Base-by-base conservation (phyloP, 2,888 invertebrate genomes). In the Eumacrocentrus americanus region DNA sequence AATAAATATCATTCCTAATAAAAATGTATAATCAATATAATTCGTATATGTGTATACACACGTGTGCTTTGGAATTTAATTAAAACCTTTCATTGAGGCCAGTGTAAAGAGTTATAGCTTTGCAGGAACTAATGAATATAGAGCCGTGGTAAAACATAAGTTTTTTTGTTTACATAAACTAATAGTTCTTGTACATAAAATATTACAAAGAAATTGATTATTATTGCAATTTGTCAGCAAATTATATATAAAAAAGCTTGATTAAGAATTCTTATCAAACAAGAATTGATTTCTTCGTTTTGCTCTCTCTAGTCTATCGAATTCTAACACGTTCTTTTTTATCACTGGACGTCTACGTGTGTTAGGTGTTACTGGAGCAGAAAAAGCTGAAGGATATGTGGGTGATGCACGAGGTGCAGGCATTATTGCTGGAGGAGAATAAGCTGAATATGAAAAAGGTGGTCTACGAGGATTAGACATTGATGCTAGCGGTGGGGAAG, bases 21-120 rank as follows among this genome's bases (percentile, higher is more conserved):
- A 60, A n/a, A 61, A 58, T 65, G 67, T 67, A 67, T 60, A 68
- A 65, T 56, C 59, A 66, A 66, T 62, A 66, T 57, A 67, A 61
- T 59, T 61, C 58, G 60, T 62, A 47, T 22, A 1, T 57, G 46
- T 58, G 61, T 63, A 42, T 65, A 47, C 47, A 47, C 20, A 11
- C 16, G 25, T 23, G 44, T 47, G 14, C 51, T 29, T 20, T 2
- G 0, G 44, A 42, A 35, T 44, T 58, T 16, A 16, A 37, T 57
- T 22, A 40, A 18, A 48, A 18, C 16, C 16, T 16, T 4, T 16
- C 38, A 40, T 16, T 16, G 4, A 7, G 16, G 14, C 14, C 14
- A 37, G 6, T 40, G 16, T 40, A 7, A 40, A 40, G 16, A 12
- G 18, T 40, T 5, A 9, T n/a, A n/a, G 38, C 14, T 14, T 16